Conservation (phyloP, 2,113 vertebrate genomes). For the Petrocephalus zakoni region DNA sequence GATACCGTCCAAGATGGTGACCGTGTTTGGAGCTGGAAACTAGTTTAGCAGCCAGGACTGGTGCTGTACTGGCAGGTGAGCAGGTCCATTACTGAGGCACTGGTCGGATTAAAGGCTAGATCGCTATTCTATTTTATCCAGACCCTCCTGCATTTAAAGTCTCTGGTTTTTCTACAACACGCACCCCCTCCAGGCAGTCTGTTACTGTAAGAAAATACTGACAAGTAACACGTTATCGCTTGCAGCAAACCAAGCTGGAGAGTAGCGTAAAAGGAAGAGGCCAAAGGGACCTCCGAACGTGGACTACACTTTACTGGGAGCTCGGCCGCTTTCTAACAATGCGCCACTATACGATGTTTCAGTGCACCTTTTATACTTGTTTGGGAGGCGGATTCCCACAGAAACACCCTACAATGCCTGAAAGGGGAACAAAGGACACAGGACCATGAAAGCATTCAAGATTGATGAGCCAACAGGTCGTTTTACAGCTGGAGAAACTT, state of each 20-base stretch:
- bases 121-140: neutral
- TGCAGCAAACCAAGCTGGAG: neutral
- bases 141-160: neutral
- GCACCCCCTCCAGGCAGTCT: neutral
- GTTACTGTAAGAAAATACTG: neutral
- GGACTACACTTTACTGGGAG: neutral
- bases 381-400: neutral
- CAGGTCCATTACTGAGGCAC: neutral
- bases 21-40: neutral
- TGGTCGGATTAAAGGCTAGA: neutral
- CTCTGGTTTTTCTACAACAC: neutral
- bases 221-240: neutral
- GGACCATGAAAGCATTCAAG: slow-evolving; percentile 9
- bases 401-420: neutral
- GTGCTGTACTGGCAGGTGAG: neutral
- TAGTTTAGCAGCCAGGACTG: neutral
- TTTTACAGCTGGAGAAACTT: neutral
- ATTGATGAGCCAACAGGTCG: neutral
- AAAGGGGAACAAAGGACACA: slow-evolving; percentile 11
- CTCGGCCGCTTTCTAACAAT: neutral
- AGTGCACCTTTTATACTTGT: neutral
- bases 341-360: neutral
- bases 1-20: neutral
- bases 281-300: neutral
- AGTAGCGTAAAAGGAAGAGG: neutral